phyloP scores from a whole-genome alignment of 1,140 invertebrate genomes.

The Triops cancriformis region DNA sequence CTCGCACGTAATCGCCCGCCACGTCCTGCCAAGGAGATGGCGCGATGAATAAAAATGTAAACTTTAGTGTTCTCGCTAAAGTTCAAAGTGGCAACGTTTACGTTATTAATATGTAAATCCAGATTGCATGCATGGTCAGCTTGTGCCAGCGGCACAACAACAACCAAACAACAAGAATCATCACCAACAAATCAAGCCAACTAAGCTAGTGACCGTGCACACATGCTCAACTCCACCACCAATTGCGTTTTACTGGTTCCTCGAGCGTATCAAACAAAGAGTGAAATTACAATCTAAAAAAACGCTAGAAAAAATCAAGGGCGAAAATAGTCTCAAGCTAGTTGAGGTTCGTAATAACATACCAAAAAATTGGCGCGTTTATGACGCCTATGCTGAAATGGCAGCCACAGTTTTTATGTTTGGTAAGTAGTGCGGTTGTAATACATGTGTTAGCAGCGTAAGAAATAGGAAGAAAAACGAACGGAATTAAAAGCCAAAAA shows the following conservation, averaged over 20 bases:
- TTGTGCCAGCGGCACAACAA: too few species aligned
- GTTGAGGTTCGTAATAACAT: slow-evolving; percentile 11
- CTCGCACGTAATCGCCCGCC: slow-evolving; percentile 61
- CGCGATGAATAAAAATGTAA: not conserved
- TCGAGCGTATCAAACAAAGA: not conserved
- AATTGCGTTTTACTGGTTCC: not conserved
- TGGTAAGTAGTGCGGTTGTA: not conserved
- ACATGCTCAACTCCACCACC: not conserved
- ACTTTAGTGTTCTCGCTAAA: not conserved
- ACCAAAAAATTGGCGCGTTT: slow-evolving; percentile 9
- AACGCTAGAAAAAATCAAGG: not conserved
- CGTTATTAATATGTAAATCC: not conserved
- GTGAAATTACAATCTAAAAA: not conserved
- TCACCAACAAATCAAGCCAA: not conserved
- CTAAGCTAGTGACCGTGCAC: not conserved
- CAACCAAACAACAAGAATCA: too few species aligned
- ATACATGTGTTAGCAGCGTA: not conserved
- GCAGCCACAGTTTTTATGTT: not conserved
- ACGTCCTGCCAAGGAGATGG: slow-evolving; percentile 45
- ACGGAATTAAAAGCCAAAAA: not conserved
- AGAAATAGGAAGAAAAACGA: slow-evolving; percentile 20
- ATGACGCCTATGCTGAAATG: not conserved
- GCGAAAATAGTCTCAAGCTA: not conserved
- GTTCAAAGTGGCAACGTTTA: not conserved
- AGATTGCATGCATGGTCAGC: not conserved